phyloP scores from a whole-genome alignment of 2,113 vertebrate genomes.

The Caranx melampygus region DNA sequence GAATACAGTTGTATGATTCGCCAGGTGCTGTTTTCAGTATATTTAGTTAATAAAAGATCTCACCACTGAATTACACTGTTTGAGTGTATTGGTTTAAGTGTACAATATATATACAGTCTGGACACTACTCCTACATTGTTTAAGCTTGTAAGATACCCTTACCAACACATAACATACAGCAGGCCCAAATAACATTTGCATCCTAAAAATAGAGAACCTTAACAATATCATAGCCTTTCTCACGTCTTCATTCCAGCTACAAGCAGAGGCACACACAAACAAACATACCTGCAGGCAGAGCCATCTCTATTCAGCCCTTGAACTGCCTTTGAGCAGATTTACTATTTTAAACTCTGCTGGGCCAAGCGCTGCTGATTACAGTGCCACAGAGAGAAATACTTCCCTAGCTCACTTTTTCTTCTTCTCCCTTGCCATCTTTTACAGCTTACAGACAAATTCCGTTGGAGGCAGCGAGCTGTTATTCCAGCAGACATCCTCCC shows the following conservation, averaged over 20 bases:
- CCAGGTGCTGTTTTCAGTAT: not conserved
- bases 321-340: slow-evolving; percentile 74
- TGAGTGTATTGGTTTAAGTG: not conserved
- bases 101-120: not conserved
- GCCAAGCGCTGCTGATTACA: slow-evolving; percentile 58
- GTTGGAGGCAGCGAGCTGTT: slow-evolving; percentile 65
- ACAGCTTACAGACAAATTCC: slow-evolving; percentile 71
- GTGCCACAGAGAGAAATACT: slow-evolving; percentile 58
- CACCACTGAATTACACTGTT: not conserved
- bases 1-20: not conserved
- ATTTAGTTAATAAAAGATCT: slow-evolving; percentile 1
- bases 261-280: slow-evolving; percentile 32
- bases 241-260: slow-evolving; percentile 20
- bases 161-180: not conserved
- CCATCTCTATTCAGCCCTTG: slow-evolving; percentile 61
- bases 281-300: slow-evolving; percentile 38
- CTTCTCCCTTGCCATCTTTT: slow-evolving; percentile 64
- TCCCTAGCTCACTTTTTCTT: slow-evolving; percentile 44
- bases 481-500: slow-evolving; percentile 68
- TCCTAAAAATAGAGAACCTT: slow-evolving; percentile 31
- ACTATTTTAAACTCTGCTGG: slow-evolving; percentile 71
- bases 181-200: not conserved
- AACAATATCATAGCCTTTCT: slow-evolving; percentile 17
- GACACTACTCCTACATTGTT: not conserved
- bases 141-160: not conserved